phyloP scores from a whole-genome alignment of 2,113 vertebrate genomes.

The Ochotona princeps region DNA sequence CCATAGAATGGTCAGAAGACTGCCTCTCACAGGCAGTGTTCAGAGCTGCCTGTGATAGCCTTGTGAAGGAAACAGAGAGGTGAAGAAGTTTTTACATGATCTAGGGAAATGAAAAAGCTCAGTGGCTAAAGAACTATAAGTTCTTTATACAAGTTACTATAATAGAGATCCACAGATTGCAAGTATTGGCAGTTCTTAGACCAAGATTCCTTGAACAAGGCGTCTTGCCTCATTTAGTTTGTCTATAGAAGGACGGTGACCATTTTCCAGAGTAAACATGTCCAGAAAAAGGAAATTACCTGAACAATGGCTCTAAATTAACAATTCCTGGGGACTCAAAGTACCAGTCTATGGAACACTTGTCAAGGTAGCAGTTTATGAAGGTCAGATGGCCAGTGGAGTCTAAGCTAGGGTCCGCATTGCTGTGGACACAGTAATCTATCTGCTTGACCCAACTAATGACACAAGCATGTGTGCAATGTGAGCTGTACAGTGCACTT shows the following conservation, averaged over 20 bases:
- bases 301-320: background rate
- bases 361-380: background rate
- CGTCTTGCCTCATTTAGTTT: background rate
- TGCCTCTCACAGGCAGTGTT: background rate
- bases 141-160: background rate
- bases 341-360: background rate
- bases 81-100: background rate
- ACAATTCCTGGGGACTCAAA: constrained; percentile 37
- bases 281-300: background rate
- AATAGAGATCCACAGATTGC: background rate
- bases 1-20: background rate
- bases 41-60: background rate
- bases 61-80: background rate
- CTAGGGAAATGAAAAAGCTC: background rate
- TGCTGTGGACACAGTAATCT: background rate
- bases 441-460: background rate
- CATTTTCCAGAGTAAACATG: constrained; percentile 7
- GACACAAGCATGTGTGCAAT: too few relatives aligned
- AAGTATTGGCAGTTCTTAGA: background rate
- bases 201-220: background rate
- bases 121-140: background rate
- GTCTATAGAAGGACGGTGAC: background rate
- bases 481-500: background rate
- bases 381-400: background rate
- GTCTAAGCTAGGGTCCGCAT: background rate